Evolutionary conservation across 2,888 invertebrate species (phyloP).

Genomic region (Platycheirus rosarum): DNA sequence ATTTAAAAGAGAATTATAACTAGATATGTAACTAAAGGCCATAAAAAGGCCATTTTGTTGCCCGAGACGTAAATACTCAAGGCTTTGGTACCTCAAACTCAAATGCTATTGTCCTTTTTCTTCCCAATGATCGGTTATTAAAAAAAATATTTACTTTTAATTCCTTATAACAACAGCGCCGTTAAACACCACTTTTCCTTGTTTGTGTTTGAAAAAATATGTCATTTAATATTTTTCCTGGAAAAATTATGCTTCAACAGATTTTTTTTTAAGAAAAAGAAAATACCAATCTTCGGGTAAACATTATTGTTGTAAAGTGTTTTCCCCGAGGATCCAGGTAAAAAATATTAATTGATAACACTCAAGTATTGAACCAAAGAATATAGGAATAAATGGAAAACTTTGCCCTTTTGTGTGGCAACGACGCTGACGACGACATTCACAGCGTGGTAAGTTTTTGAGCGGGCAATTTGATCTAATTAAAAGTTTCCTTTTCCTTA

Average conservation of each 20-base stretch:
- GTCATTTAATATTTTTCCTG: not conserved
- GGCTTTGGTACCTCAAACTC: not conserved
- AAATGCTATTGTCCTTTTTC: not conserved
- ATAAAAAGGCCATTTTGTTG: too few species aligned
- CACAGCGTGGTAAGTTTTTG: conserved; percentile 27
- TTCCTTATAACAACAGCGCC: not conserved
- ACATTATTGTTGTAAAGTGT: conserved; percentile 1
- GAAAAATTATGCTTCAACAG: too few species aligned
- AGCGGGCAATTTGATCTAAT: conserved; percentile 65
- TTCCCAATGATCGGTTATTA: not conserved
- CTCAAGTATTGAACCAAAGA: conserved; percentile 10
- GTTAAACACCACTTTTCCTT: too few species aligned
- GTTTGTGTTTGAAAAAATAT: not conserved
- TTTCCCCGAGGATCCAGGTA: conserved; percentile 1
- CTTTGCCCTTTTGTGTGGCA: not conserved
- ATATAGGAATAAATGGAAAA: not conserved
- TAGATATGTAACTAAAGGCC: not conserved
- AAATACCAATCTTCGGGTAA: not conserved
- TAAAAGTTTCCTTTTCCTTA: conserved; percentile 40
- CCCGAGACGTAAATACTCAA: not conserved
- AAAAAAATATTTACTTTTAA: not conserved
- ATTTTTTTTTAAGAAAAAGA: not conserved
- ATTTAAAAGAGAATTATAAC: not conserved
- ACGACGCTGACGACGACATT: too few species aligned
- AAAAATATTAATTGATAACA: conserved; percentile 13